phyloP scores from a whole-genome alignment of 2,797 vertebrate genomes.

The Epinephelus malabaricus region DNA sequence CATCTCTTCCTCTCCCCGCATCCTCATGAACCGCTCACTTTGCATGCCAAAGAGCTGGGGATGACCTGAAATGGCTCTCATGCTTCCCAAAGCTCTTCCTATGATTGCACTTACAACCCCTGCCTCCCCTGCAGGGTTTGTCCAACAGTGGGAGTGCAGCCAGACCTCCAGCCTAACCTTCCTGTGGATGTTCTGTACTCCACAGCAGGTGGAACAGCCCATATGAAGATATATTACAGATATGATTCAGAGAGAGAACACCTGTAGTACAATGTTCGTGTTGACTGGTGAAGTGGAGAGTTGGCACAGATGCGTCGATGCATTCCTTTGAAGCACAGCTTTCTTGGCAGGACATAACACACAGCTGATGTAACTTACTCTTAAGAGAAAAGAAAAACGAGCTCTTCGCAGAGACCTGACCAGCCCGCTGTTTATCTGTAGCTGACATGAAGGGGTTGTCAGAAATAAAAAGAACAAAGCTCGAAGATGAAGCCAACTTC shows the following conservation, averaged over 20 bases:
- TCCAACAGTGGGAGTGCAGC: constrained; percentile 30
- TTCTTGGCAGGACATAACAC: constrained; percentile 72
- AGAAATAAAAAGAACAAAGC: constrained; percentile 53
- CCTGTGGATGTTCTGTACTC: constrained; percentile 12
- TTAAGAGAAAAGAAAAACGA: constrained; percentile 61
- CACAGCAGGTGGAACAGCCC: constrained; percentile 47
- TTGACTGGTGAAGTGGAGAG: constrained; percentile 54
- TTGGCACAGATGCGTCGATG: constrained; percentile 48
- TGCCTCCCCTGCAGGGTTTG: constrained; percentile 19
- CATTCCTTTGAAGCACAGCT: constrained; percentile 71
- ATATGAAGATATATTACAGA: constrained; percentile 23
- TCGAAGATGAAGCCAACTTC: constrained; percentile 12
- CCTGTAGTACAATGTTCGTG: constrained; percentile 61
- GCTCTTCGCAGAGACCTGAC: constrained; percentile 35
- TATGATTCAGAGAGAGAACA: constrained; percentile 50
- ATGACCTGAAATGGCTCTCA: constrained; percentile 46
- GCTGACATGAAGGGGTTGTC: constrained; percentile 51
- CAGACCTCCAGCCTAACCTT: constrained; percentile 33
- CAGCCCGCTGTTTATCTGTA: constrained; percentile 48
- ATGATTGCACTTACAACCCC: constrained; percentile 19
- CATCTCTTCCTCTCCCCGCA: constrained; percentile 26
- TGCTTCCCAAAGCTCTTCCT: constrained; percentile 51
- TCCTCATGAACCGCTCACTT: constrained; percentile 12
- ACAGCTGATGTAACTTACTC: constrained; percentile 65
- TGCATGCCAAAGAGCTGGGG: constrained; percentile 16